phyloP scores from a whole-genome alignment of 2,888 invertebrate species.

The Entomobrya proxima region DNA sequence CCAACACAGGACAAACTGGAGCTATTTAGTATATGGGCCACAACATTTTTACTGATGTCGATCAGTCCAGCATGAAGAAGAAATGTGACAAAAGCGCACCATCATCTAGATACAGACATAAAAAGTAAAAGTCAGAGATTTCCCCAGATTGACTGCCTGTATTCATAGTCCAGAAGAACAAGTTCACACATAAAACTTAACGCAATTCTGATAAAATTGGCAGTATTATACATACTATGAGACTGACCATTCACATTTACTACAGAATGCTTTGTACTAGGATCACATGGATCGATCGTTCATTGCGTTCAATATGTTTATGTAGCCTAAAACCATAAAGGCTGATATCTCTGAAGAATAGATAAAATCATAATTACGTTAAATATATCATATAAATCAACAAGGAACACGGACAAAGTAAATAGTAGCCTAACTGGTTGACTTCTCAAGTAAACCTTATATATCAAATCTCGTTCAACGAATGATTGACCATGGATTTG shows the following conservation, averaged over 20 bases:
- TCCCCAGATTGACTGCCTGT: not conserved
- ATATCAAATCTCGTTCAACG: not conserved
- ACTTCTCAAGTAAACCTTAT: not conserved
- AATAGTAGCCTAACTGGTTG: not conserved
- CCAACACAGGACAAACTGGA: not conserved
- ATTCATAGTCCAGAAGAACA: too few relatives aligned
- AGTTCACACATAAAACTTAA: too few relatives aligned
- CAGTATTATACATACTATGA: too few relatives aligned
- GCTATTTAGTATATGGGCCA: not conserved
- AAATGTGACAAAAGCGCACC: not conserved
- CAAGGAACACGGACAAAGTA: not conserved
- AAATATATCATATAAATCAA: not conserved
- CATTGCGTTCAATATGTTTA: too few relatives aligned
- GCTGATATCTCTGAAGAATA: not conserved
- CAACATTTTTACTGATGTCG: constrained; percentile 2
- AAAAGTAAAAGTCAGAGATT: not conserved
- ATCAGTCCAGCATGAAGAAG: not conserved
- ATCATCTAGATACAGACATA: not conserved
- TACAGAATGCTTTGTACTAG: too few relatives aligned
- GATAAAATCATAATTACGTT: constrained; percentile 36
- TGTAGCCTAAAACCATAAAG: not conserved
- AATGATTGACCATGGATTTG: not conserved
- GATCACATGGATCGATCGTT: too few relatives aligned
- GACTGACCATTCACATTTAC: too few relatives aligned
- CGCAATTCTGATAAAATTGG: not conserved